phyloP scores from a whole-genome alignment of 2,888 invertebrate species.

The Aleiodes alternator region DNA sequence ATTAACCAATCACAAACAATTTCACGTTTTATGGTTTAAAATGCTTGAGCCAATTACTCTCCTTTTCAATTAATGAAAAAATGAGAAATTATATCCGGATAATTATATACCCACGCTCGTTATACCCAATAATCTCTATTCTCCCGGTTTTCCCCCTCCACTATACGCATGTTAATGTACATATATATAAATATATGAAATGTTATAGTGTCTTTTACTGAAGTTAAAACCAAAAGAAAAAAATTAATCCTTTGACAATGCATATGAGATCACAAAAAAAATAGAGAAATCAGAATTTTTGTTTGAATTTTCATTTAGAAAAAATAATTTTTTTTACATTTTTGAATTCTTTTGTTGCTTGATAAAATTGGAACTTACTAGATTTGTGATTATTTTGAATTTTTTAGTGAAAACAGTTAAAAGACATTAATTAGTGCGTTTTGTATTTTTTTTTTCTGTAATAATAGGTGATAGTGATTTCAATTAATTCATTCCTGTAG shows the following conservation, averaged over 20 bases:
- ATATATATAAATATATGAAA: slow-evolving; percentile 64
- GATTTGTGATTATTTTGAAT: neutral
- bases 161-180: slow-evolving; percentile 74
- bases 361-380: neutral
- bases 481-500: slow-evolving; percentile 17
- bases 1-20: slow-evolving; percentile 25
- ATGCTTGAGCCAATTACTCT: slow-evolving; percentile 55
- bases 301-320: neutral
- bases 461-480: neutral
- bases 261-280: slow-evolving; percentile 25
- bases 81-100: slow-evolving; percentile 48
- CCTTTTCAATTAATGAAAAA: slow-evolving; percentile 45
- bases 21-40: slow-evolving; percentile 61
- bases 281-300: neutral
- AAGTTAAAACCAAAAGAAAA: slow-evolving; percentile 60
- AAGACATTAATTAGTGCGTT: too few species aligned
- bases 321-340: neutral
- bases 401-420: neutral
- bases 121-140: slow-evolving; percentile 49
- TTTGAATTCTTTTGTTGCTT: slow-evolving; percentile 24
- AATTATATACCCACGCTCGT: slow-evolving; percentile 52
- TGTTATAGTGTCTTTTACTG: slow-evolving; percentile 73
- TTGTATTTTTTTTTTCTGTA: slow-evolving; percentile 6
- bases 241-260: slow-evolving; percentile 56
- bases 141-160: slow-evolving; percentile 52